Evolutionary conservation across 1,140 invertebrate species (phyloP), one percentile per base, ranked within the genome.

Genomic region (Rhyzopertha dominica): DNA sequence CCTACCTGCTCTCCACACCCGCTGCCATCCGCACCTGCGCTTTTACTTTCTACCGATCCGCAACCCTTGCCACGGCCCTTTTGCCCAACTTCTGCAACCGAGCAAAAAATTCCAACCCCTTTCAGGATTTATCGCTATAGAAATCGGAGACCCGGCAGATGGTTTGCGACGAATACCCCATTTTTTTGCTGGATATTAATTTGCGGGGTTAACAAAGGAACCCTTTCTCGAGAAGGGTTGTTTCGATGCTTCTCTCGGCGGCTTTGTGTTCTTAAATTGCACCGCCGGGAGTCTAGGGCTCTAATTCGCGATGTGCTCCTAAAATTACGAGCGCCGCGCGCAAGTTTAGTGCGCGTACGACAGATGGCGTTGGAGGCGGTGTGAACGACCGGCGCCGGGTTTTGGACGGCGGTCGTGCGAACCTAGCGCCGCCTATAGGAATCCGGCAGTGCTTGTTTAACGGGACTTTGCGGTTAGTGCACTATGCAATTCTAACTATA

Each of bases 401-500:
- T 34, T 41, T 20, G 9, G 31, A 35, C 23, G 39, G n/a, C n/a
- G n/a, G n/a, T n/a, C n/a, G n/a, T n/a, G n/a, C n/a, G n/a, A n/a
- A n/a, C n/a, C 29, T 23, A 40, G 43, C 49, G 43, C 43, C 49
- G 19, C 23, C 49, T 40, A 10, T 22, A 39, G 50, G 44, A 48
- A 42, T 49, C 50, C 39, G 45, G 16, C 45, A 36, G 39, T 48
- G 32, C 13, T 43, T 36, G 20, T 43, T 28, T 52, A 47, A 48
- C 44, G 50, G 50, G 51, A 44, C 48, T 43, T 50, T 24, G 50
- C 43, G 44, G 47, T 53, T 47, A 44, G 34, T 38, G 53, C 49
- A 45, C 55, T 53, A 50, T 53, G 46, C 28, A 41, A 43, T 53
- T 51, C 45, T 47, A 53, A 48, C n/a, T n/a, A n/a, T n/a, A n/a